Base-by-base conservation (phyloP, 1,140 invertebrate genomes). In the Vanessa atalanta region DNA sequence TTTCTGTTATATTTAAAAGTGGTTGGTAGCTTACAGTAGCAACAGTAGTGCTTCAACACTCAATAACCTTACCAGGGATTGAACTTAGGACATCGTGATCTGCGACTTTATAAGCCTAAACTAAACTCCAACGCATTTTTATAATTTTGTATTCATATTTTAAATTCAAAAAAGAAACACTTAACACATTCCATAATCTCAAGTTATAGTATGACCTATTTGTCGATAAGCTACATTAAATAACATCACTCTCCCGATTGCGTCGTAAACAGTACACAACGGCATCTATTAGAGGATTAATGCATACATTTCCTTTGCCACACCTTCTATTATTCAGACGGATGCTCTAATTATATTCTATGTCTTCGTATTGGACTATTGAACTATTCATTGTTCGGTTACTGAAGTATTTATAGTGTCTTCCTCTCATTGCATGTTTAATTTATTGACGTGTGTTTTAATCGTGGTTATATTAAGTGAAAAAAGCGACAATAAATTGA, bases 261-360 rank as follows among this genome's bases (percentile, higher is more conserved):
- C 82, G 79, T 82, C 64, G 79, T 81, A 82, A 83, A 82, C 77
- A 87, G 78, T 75, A 79, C 78, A 79, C 75, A 73, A 78, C 77
- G 75, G 60, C 67, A 75, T 79, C 78, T 79, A 86, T 83, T 85
- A 82, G 70, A 77, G 73, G 72, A 80, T 75, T 78, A 83, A 82
- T 82, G 83, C 76, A 81, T 72, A 72, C 78, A 73, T 77, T 83
- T 82, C 81, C 81, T 82, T 79, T 72, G 83, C 72, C 80, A 73
- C 86, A 80, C 83, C 85, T 81, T 82, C 82, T 82, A 88, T 87
- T 89, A 86, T 85, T 85, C 80, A 80, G 69, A 51, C 77, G 81
- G 85, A 87, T 81, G 72, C 72, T 83, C 70, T 81, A 86, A 86
- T 88, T 85, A 80, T 79, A 79, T 76, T 61, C n/a, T 51, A 31